phyloP scores from a whole-genome alignment of 2,888 invertebrate species.

The Nudaria mundana region DNA sequence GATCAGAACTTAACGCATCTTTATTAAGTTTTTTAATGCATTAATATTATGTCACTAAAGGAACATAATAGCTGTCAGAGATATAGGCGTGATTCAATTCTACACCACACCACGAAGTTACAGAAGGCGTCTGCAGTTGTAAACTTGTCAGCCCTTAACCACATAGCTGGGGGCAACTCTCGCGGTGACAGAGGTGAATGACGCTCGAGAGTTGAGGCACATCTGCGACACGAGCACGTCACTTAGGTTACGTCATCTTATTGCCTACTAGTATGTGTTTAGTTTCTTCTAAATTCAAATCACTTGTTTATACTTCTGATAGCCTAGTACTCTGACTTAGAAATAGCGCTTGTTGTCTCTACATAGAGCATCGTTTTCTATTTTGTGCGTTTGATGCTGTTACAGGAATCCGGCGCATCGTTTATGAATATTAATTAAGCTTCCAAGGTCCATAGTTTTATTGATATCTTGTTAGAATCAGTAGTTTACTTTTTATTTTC shows the following conservation, averaged over 20 bases:
- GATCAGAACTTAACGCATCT: too few species aligned
- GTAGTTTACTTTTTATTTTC: too few species aligned
- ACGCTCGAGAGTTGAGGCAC: slow-evolving; percentile 38
- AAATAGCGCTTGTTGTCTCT: slow-evolving; percentile 9
- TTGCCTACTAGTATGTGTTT: slow-evolving; percentile 23
- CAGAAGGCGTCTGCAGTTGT: background rate
- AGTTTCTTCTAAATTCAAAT: slow-evolving; percentile 27
- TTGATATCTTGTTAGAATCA: too few species aligned
- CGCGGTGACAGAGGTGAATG: slow-evolving; percentile 36
- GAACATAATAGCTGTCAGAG: too few species aligned
- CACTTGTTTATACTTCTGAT: slow-evolving; percentile 15
- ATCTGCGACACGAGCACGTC: slow-evolving; percentile 32
- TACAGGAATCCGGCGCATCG: too few species aligned
- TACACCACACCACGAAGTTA: too few species aligned
- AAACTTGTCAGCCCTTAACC: slow-evolving; percentile 19
- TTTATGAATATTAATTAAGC: too few species aligned
- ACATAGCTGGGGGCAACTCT: slow-evolving; percentile 20
- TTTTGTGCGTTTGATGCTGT: background rate
- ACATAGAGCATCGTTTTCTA: slow-evolving; percentile 1
- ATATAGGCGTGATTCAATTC: too few species aligned
- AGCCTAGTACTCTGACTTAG: slow-evolving; percentile 29
- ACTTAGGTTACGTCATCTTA: slow-evolving; percentile 32
- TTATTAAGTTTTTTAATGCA: too few species aligned
- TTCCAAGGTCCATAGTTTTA: too few species aligned
- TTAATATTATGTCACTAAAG: too few species aligned